Evolutionary conservation across 2,888 invertebrate genomes (phyloP).

Genomic region (Nasonia oneida): DNA sequence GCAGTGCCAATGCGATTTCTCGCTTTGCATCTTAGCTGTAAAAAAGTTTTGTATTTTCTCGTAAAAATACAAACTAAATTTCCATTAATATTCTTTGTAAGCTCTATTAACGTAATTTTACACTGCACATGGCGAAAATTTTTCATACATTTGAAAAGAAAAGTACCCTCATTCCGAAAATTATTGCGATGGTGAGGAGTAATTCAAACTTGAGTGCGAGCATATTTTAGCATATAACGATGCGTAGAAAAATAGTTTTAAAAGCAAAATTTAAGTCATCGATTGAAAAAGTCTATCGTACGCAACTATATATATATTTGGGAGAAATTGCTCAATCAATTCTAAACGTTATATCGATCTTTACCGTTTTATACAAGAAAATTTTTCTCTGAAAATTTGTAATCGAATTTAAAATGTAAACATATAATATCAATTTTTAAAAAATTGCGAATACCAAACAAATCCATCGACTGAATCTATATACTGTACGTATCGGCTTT

Average conservation of each 20-base stretch:
- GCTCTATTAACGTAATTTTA: conserved; percentile 20
- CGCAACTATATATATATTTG: background rate
- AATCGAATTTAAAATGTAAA: conserved; percentile 13
- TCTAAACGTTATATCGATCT: conserved; percentile 9
- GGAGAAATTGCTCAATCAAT: background rate
- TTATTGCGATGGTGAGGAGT: conserved; percentile 26
- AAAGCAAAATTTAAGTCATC: background rate
- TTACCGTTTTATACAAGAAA: conserved; percentile 26
- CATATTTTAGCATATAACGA: conserved; percentile 49
- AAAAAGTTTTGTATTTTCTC: conserved; percentile 21
- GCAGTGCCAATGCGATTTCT: conserved; percentile 35
- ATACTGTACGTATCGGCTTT: conserved; percentile 38
- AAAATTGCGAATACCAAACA: conserved; percentile 22
- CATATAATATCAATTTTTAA: background rate
- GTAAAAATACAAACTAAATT: background rate
- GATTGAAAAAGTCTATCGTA: background rate
- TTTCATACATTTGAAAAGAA: conserved; percentile 21
- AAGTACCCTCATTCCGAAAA: background rate
- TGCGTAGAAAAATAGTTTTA: conserved; percentile 31
- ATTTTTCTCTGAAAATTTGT: conserved; percentile 13
- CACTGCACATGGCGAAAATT: conserved; percentile 4
- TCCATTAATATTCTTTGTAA: background rate
- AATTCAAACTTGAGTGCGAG: conserved; percentile 30
- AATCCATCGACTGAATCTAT: conserved; percentile 26
- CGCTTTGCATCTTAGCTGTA: conserved; percentile 14